These are phyloP conservation scores for Meloe dianella DNA, from an alignment of 2,888 invertebrate species.

Conservation along the genomic window DNA sequence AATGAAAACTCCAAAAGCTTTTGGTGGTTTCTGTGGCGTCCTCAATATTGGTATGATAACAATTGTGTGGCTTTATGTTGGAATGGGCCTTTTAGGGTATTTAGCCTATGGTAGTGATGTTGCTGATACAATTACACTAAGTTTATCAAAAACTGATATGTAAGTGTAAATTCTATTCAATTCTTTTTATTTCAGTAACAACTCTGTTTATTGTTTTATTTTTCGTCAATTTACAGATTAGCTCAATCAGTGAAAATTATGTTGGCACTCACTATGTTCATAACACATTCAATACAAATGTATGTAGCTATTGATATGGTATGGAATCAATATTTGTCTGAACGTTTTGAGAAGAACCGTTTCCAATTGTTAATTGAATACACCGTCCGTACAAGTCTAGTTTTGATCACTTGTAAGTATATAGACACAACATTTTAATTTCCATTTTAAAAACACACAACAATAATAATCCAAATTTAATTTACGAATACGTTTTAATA, in stretches of 20 bases:
- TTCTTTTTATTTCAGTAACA: neutral
- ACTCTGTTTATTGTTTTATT: too few relatives aligned
- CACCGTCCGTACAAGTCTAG: conserved; percentile 75
- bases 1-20: conserved; percentile 85
- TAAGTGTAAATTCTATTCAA: conserved; percentile 57
- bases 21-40: conserved; percentile 82
- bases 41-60: conserved; percentile 83
- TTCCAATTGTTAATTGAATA: conserved; percentile 76
- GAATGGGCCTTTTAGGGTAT: conserved; percentile 91
- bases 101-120: conserved; percentile 78
- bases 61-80: conserved; percentile 83
- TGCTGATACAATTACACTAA: conserved; percentile 84
- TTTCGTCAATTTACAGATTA: conserved; percentile 60
- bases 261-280: conserved; percentile 81
- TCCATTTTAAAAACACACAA: too few relatives aligned
- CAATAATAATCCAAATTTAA: neutral
- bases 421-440: too few relatives aligned
- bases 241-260: conserved; percentile 76
- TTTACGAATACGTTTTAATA: neutral
- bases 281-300: conserved; percentile 92
- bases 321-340: conserved; percentile 80
- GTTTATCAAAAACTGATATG: conserved; percentile 73
- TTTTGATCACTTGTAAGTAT: conserved; percentile 88
- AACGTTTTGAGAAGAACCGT: conserved; percentile 66
- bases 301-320: conserved; percentile 95